Percentiles rank a stretch among this genome's conserved stretches.
phyloP scores from a whole-genome alignment of 2,888 invertebrate species.

The Falcaria lacertinaria region DNA sequence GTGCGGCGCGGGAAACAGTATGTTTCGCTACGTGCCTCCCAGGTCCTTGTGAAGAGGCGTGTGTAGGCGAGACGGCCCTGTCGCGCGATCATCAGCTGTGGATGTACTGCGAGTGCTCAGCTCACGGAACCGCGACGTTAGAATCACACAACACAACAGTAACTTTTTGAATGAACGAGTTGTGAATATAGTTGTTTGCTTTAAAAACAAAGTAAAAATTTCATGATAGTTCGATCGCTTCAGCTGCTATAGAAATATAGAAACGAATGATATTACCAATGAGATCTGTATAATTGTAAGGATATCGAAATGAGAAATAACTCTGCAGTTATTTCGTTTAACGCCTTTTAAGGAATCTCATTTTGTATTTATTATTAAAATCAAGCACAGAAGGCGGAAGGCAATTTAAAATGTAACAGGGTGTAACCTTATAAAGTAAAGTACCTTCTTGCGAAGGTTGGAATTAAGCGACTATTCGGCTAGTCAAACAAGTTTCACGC shows the following conservation, averaged over 20 bases:
- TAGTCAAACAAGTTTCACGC: neutral
- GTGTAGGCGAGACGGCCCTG: neutral
- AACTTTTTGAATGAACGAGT: neutral
- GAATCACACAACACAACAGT: neutral
- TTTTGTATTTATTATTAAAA: neutral
- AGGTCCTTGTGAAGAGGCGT: neutral
- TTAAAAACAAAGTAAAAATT: too few species aligned
- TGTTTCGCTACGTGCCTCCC: conserved; percentile 6
- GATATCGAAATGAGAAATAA: too few species aligned
- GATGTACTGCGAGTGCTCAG: neutral
- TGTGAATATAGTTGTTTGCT: conserved; percentile 1
- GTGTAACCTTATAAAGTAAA: neutral
- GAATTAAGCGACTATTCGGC: neutral
- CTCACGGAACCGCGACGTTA: neutral
- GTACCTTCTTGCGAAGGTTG: neutral
- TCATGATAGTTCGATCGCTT: too few species aligned
- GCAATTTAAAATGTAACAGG: neutral
- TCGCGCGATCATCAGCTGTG: neutral
- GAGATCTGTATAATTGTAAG: too few species aligned
- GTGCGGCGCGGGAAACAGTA: conserved; percentile 20
- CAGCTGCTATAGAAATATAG: too few species aligned
- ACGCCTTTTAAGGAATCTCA: neutral
- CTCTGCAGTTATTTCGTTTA: neutral
- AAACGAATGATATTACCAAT: too few species aligned
- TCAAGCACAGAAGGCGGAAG: neutral